phyloP scores from a whole-genome alignment of 2,113 vertebrate genomes.

The Blennius ocellaris region DNA sequence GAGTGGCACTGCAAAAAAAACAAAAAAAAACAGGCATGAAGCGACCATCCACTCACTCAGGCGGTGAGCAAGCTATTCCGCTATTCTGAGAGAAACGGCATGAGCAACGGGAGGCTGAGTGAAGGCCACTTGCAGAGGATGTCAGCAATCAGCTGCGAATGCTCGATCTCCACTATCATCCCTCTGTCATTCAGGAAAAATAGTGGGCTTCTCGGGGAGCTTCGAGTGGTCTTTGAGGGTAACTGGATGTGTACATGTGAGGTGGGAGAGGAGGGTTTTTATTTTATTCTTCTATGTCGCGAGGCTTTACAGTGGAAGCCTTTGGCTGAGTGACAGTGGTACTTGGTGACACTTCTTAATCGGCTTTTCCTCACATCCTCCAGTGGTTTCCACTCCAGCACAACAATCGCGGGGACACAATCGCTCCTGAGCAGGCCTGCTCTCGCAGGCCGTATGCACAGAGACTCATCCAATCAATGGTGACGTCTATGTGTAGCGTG shows the following conservation, averaged over 20 bases:
- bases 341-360: constrained; percentile 70
- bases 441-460: constrained; percentile 27
- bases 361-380: constrained; percentile 68
- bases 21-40: constrained; percentile 57
- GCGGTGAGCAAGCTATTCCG: constrained; percentile 13
- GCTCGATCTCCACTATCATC: constrained; percentile 45
- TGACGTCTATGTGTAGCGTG: not conserved
- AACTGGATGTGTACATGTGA: constrained; percentile 16
- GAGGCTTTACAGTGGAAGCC: constrained; percentile 42
- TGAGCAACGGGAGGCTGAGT: constrained; percentile 2
- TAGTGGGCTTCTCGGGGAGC: constrained; percentile 14
- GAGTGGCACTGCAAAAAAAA: constrained; percentile 88
- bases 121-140: constrained; percentile 66
- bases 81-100: constrained; percentile 18
- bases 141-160: constrained; percentile 60
- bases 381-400: constrained; percentile 72
- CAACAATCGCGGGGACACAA: constrained; percentile 81
- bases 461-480: constrained; percentile 10
- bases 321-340: constrained; percentile 61
- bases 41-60: constrained; percentile 9
- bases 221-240: constrained; percentile 20
- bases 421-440: constrained; percentile 52
- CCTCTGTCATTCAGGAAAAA: constrained; percentile 35
- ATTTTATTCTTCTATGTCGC: constrained; percentile 48
- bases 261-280: not conserved